Conservation (phyloP, 2,113 vertebrate species). For the Misgurnus anguillicaudatus region DNA sequence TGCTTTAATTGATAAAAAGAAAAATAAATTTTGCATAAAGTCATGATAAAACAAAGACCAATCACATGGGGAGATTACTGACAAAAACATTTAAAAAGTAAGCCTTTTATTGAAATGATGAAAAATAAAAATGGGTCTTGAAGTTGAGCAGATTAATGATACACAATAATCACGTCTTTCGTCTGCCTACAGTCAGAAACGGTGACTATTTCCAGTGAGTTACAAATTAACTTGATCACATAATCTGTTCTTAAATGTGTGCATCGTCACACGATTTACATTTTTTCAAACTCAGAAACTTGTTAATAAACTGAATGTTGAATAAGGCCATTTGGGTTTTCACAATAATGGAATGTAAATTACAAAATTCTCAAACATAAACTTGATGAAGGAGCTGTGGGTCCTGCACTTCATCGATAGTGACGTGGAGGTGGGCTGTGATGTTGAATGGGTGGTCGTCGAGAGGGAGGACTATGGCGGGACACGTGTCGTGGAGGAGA, state of each 20-base stretch:
- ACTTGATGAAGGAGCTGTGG: slow-evolving; percentile 32
- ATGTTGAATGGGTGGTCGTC: slow-evolving; percentile 65
- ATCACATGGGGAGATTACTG: neutral
- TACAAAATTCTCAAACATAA: slow-evolving; percentile 52
- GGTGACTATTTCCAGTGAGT: neutral
- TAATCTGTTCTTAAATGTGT: slow-evolving; percentile 6
- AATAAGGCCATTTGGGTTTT: slow-evolving; percentile 56
- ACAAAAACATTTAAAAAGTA: slow-evolving; percentile 48
- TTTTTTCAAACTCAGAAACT: slow-evolving; percentile 9
- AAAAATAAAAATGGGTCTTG: slow-evolving; percentile 26
- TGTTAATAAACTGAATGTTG: slow-evolving; percentile 20
- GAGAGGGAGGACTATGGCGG: slow-evolving; percentile 74
- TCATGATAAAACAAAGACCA: slow-evolving; percentile 42
- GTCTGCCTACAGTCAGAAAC: slow-evolving; percentile 10
- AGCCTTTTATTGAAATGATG: slow-evolving; percentile 41
- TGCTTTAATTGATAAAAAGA: slow-evolving; percentile 56
- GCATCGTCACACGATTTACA: slow-evolving; percentile 4
- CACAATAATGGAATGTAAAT: slow-evolving; percentile 70
- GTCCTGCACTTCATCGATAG: slow-evolving; percentile 68
- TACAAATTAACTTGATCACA: neutral
- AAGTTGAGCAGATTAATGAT: slow-evolving; percentile 26
- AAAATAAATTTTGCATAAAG: slow-evolving; percentile 40
- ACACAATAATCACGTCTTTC: slow-evolving; percentile 4
- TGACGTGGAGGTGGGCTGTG: slow-evolving; percentile 77
- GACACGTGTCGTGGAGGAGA: slow-evolving; percentile 81